Base-by-base conservation (phyloP, 2,888 invertebrate genomes). In the Yponomeuta evonymella region DNA sequence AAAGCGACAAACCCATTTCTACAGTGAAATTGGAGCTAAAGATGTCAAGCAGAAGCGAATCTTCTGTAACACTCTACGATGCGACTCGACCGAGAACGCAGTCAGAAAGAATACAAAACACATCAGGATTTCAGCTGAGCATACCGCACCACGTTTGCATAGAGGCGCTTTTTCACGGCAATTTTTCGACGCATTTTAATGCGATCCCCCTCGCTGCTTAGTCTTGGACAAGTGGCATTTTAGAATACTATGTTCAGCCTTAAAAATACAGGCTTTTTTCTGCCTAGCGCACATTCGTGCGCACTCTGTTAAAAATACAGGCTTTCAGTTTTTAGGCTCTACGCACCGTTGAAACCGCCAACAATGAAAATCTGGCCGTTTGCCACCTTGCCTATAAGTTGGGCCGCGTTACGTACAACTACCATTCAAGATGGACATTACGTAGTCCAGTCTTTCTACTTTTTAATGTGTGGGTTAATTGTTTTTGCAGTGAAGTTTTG, bases 21-120 rank as follows among this genome's bases (percentile, higher is more conserved):
- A 43, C 6, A 43, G 43, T 43, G 62, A n/a, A 33, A 30, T 69
- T 69, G 11, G 48, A 48, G 51, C 15, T 4, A 12, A 12, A 3
- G 51, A 58, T 15, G 12, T 58, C 3, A 15, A 58, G 51, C 12
- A 15, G 12, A 58, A 58, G 51, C 51, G 51, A 15, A 15, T 15
- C 15, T 58, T 58, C 51, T 58, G 15, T 58, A 58, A 1, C 12
- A 58, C 15, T 43, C 43, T 15, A 58, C 51, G 2, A 15, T 15
- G 12, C 4, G 15, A 58, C 51, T 58, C 15, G 4, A 58, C 51
- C 15, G 43, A 8, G 43, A 43, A 9, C 43, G 15, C 15, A 58
- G 51, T 58, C 51, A 58, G 51, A 58, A 58, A 58, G 51, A 58
- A 58, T 58, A 58, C 51, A 58, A 58, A 58, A 58, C 51, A 58